phyloP scores from a whole-genome alignment of 1,140 invertebrate genomes.

The Hesperophylax magnus region DNA sequence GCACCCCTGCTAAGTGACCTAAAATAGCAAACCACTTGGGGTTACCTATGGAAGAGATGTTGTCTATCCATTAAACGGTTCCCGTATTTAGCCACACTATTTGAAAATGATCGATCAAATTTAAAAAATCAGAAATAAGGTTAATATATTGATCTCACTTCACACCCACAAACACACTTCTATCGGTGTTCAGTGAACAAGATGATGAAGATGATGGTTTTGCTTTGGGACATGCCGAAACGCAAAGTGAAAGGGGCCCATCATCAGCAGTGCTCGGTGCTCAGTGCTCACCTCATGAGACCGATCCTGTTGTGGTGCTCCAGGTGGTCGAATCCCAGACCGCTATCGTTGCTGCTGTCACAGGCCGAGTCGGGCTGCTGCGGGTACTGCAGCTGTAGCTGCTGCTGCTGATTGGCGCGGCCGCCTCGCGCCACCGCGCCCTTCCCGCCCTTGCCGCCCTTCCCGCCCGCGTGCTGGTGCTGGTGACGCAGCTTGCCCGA shows the following conservation, averaged over 20 bases:
- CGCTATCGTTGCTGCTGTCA: constrained; percentile 89
- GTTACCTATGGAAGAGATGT: too few species aligned
- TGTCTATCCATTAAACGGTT: too few species aligned
- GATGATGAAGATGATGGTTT: too few species aligned
- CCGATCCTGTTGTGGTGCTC: constrained; percentile 55
- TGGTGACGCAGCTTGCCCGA: neutral
- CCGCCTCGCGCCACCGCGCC: constrained; percentile 48
- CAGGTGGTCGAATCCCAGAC: constrained; percentile 81
- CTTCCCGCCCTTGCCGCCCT: constrained; percentile 64
- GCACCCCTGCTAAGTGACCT: too few species aligned
- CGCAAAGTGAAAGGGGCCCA: neutral
- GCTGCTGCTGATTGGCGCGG: constrained; percentile 34
- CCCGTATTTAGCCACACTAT: too few species aligned
- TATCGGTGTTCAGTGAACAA: too few species aligned
- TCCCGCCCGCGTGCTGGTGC: constrained; percentile 59
- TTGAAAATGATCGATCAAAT: too few species aligned
- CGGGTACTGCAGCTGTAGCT: constrained; percentile 50
- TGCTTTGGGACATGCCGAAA: too few species aligned
- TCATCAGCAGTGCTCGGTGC: neutral
- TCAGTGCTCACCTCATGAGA: constrained; percentile 11
- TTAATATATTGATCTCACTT: too few species aligned
- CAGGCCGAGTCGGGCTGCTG: constrained; percentile 70
- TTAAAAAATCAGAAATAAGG: too few species aligned
- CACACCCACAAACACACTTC: too few species aligned
- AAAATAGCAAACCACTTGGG: too few species aligned